These are phyloP conservation scores for Panzeria rudis DNA, from an alignment of 2,888 invertebrate species.

Conservation along the genomic window DNA sequence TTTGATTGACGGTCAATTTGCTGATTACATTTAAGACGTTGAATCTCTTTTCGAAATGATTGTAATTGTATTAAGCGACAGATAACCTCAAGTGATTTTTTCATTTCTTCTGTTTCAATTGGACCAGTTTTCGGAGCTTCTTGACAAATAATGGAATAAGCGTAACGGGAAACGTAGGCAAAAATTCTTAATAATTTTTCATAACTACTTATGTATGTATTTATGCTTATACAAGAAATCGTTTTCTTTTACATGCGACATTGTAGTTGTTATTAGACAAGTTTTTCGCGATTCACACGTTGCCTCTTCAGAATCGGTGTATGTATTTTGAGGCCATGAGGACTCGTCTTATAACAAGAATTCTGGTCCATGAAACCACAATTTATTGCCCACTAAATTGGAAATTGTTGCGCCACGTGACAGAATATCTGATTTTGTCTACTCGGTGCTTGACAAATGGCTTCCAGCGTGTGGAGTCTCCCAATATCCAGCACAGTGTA, in stretches of 20 bases:
- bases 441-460: slow-evolving; percentile 35
- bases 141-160: slow-evolving; percentile 3
- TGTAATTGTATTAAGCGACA: slow-evolving; percentile 36
- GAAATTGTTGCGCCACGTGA: slow-evolving; percentile 8
- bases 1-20: slow-evolving; percentile 16
- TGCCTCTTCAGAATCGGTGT: no score
- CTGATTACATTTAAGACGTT: background rate
- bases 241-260: no score
- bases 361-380: slow-evolving; percentile 45
- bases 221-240: no score
- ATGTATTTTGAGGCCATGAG: no score
- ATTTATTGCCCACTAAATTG: no score
- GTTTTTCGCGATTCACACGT: background rate
- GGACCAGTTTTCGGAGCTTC: slow-evolving; percentile 6
- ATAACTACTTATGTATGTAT: slow-evolving; percentile 50
- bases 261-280: background rate
- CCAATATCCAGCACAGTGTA: slow-evolving; percentile 34
- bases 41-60: background rate
- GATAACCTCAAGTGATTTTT: background rate
- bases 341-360: slow-evolving; percentile 24
- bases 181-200: slow-evolving; percentile 49
- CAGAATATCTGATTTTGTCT: slow-evolving; percentile 36
- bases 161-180: slow-evolving; percentile 28
- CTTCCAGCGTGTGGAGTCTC: slow-evolving; percentile 23
- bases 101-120: no score